phyloP scores from a whole-genome alignment of 2,113 vertebrate species.

The Aix galericulata region DNA sequence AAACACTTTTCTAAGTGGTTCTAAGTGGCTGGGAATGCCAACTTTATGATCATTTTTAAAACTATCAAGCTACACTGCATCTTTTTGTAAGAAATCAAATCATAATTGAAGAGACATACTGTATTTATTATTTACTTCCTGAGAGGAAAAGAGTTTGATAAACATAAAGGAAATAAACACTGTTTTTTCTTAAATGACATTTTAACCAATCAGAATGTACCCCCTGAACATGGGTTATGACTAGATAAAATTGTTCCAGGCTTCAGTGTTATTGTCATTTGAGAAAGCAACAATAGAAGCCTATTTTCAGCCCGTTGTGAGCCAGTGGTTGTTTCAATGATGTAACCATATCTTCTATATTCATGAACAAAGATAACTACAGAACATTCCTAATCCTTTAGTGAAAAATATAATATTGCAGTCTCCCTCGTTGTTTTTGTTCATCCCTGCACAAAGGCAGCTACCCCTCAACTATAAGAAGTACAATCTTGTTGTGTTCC shows the following conservation, averaged over 20 bases:
- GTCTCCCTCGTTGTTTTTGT: not conserved
- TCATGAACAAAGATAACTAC: slow-evolving; percentile 27
- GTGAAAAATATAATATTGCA: not conserved
- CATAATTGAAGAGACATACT: not conserved
- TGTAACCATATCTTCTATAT: slow-evolving; percentile 13
- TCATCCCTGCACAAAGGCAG: not conserved
- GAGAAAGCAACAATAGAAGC: slow-evolving; percentile 29
- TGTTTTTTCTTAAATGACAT: not conserved
- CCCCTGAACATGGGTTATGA: not conserved
- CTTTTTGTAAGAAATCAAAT: not conserved
- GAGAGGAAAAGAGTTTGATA: not conserved
- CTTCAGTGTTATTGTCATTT: slow-evolving; percentile 1
- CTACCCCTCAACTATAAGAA: not conserved
- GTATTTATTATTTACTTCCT: not conserved
- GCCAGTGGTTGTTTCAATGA: not conserved
- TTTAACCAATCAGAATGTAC: not conserved
- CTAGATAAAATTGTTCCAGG: slow-evolving; percentile 7
- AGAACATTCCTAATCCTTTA: slow-evolving; percentile 27
- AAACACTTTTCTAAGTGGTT: not conserved
- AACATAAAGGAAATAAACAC: not conserved
- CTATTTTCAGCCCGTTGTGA: slow-evolving; percentile 24
- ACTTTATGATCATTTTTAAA: not conserved
- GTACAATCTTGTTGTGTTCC: slow-evolving; percentile 12
- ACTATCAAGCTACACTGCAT: not conserved
- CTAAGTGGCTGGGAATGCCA: not conserved